Evolutionary conservation across 1,140 invertebrate species (phyloP).

Genomic region (Planococcus citri): DNA sequence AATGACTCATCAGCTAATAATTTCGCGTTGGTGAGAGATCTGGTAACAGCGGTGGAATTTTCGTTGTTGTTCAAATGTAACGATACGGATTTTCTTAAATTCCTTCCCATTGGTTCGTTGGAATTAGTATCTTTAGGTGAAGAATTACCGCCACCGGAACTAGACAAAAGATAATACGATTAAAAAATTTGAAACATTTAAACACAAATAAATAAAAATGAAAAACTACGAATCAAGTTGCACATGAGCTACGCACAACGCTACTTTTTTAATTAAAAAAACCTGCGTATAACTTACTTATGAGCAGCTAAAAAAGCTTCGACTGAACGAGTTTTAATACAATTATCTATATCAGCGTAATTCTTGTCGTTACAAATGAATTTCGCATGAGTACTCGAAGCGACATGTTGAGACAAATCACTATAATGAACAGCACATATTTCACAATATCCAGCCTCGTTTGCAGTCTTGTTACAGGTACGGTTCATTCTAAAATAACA

Average conservation of each 20-base stretch:
- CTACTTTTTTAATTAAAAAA: not conserved
- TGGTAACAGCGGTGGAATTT: not conserved
- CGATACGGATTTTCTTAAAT: slow-evolving; percentile 1
- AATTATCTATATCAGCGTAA: slow-evolving; percentile 27
- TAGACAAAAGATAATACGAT: not conserved
- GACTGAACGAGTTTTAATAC: slow-evolving; percentile 24
- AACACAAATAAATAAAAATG: not conserved
- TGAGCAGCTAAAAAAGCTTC: slow-evolving; percentile 23
- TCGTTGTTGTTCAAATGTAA: slow-evolving; percentile 10
- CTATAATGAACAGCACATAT: slow-evolving; percentile 27
- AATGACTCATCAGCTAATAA: not conserved
- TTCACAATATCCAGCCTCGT: slow-evolving; percentile 24
- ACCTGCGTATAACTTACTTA: slow-evolving; percentile 22
- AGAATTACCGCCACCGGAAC: not conserved
- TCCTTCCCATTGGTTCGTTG: not conserved
- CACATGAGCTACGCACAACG: too few species aligned
- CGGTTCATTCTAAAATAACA: slow-evolving; percentile 9
- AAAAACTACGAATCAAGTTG: too few species aligned
- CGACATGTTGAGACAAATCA: slow-evolving; percentile 26
- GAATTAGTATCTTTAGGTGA: not conserved
- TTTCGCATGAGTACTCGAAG: slow-evolving; percentile 25
- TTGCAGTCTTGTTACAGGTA: not conserved
- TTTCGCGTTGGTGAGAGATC: not conserved
- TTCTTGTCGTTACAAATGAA: slow-evolving; percentile 25
- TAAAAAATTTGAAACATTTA: not conserved